A percentile compares a stretch with the other conserved stretches of the same genome.
phyloP scores from a whole-genome alignment of 2,888 invertebrate species.

The Chrysolina americana region DNA sequence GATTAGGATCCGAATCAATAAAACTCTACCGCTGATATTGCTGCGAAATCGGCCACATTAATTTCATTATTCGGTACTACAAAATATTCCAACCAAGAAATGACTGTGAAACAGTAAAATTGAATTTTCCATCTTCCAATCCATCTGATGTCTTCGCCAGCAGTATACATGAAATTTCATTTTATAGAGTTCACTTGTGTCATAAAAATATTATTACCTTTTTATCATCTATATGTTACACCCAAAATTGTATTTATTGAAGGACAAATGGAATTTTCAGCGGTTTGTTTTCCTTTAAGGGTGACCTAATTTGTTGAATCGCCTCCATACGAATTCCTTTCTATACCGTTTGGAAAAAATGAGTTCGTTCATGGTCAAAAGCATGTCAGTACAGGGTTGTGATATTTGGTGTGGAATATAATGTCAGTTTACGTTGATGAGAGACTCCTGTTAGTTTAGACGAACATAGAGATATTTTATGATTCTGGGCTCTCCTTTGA shows the following conservation, averaged over 20 bases:
- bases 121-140: constrained; percentile 5
- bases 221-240: constrained; percentile 16
- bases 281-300: constrained; percentile 1
- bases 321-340: neutral
- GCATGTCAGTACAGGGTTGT: no score
- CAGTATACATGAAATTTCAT: constrained; percentile 4
- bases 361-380: no score
- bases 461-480: no score
- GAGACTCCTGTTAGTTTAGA: no score
- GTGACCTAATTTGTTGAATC: neutral
- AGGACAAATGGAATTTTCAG: constrained; percentile 13
- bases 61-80: neutral
- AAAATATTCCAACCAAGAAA: neutral
- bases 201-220: constrained; percentile 18
- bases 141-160: neutral
- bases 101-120: neutral
- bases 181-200: constrained; percentile 3
- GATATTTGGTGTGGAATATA: no score
- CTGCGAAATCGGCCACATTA: neutral
- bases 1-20: no score
- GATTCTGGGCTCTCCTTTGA: no score
- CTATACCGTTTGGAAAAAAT: no score
- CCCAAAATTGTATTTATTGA: constrained; percentile 20
- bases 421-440: no score
- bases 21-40: neutral